Evolutionary conservation across 2,888 invertebrate species (phyloP), one percentile per base, ranked within the genome.

Genomic region (Pegoplata infirma): DNA sequence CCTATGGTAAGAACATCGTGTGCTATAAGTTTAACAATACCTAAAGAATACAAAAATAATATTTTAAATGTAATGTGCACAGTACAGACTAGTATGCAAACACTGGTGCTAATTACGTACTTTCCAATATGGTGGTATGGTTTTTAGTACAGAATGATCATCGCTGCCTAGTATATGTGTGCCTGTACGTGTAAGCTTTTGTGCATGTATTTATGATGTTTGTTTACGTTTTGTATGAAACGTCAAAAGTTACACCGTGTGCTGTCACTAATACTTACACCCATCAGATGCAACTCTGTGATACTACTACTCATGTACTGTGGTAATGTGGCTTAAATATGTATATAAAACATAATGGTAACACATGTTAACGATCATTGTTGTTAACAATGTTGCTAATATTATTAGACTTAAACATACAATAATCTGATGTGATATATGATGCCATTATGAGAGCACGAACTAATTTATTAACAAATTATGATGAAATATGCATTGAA

Each of bases 401-500:
- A 25, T 53, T 46, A 53, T 58, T 67, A 51, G 40, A 61, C 46
- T 46, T 28, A 28, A 25, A 58, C 25, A 49, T 21, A 64, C 66
- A 59, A 58, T 44, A 61, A n/a, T n/a, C n/a, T 64, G 61, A 32
- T 47, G 23, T 73, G 64, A 55, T 69, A 44, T 69, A 74, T 66
- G 69, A 74, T 69, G 78, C 59, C 74, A 74, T 74, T 74, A 66
- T 16, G 8, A 66, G 53, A 84, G 86, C 87, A 86, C 87, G 87
- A 86, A 83, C 84, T 83, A 85, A 87, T 87, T 87, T 86, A 85
- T 84, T 85, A 83, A 86, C 86, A 86, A 86, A 87, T 86, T 86
- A 83, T 86, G 86, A 84, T 85, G 87, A 85, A 86, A 86, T 87
- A 40, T 74, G 10, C 17, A 21, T 14, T n/a, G 63, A 69, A 61